These are phyloP conservation scores for Paratrypauchen microcephalus DNA, from an alignment of 2,797 vertebrate species.

Conservation along the genomic window DNA sequence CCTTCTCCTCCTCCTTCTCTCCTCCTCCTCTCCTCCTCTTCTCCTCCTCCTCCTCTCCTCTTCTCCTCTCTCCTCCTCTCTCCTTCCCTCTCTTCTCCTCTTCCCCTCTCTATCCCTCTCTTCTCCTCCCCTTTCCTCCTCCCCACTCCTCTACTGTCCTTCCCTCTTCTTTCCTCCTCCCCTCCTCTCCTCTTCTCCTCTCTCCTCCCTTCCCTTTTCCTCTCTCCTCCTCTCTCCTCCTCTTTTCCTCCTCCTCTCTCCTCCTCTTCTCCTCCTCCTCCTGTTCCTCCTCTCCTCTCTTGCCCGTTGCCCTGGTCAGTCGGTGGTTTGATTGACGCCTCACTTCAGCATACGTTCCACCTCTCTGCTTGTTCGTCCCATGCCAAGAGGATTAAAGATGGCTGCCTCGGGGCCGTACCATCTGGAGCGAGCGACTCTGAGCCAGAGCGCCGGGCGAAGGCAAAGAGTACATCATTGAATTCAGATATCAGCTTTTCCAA, in stretches of 20 bases:
- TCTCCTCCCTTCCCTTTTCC: too few species aligned
- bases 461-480: conserved; percentile 52
- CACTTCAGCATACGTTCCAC: conserved; percentile 69
- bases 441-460: conserved; percentile 56
- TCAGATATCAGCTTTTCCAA: conserved; percentile 32
- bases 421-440: conserved; percentile 74
- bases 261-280: neutral
- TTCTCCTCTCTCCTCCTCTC: too few species aligned
- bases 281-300: conserved; percentile 17
- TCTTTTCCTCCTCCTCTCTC: neutral
- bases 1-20: too few species aligned
- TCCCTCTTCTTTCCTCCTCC: too few species aligned
- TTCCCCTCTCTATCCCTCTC: too few species aligned
- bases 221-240: too few species aligned
- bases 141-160: too few species aligned
- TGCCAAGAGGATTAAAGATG: conserved; percentile 78
- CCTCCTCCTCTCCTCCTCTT: too few species aligned
- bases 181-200: too few species aligned
- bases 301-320: conserved; percentile 20
- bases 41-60: too few species aligned
- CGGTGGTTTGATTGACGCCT: conserved; percentile 61
- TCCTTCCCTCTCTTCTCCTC: too few species aligned
- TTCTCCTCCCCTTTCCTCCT: too few species aligned
- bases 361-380: conserved; percentile 58
- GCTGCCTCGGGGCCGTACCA: conserved; percentile 70